Evolutionary conservation across 2,888 invertebrate species (phyloP).

Genomic region (Aphodius sticticus): DNA sequence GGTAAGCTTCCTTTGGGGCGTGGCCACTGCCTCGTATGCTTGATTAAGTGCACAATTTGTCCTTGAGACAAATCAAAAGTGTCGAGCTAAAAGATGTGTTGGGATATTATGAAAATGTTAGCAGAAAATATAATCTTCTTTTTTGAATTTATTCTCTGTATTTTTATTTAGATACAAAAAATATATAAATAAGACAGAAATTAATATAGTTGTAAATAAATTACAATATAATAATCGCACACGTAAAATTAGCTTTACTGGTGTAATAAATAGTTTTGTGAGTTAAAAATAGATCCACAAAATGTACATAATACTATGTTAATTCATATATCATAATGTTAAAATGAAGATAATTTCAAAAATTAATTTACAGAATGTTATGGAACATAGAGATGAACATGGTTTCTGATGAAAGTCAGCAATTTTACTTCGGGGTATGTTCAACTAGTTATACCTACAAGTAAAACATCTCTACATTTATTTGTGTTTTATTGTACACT

Average conservation of each 20-base stretch:
- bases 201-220: conserved; percentile 24
- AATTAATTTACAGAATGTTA: conserved; percentile 6
- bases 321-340: conserved; percentile 19
- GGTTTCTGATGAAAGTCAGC: conserved; percentile 7
- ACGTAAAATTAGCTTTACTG: conserved; percentile 24
- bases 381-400: not conserved
- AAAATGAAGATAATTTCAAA: conserved; percentile 20
- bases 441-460: conserved; percentile 11
- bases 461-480: conserved; percentile 24
- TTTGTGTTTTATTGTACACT: conserved; percentile 24
- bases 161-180: conserved; percentile 26
- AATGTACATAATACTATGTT: conserved; percentile 24
- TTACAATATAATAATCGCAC: conserved; percentile 21
- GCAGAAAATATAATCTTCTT: not conserved
- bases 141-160: conserved; percentile 1
- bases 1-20: too few relatives aligned
- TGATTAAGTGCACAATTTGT: too few relatives aligned
- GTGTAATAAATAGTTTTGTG: conserved; percentile 21
- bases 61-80: too few relatives aligned
- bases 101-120: too few relatives aligned
- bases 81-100: too few relatives aligned
- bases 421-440: conserved; percentile 9
- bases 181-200: conserved; percentile 17
- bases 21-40: too few relatives aligned
- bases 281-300: conserved; percentile 17